Evolutionary conservation across 2,888 invertebrate genomes (phyloP).

Genomic region (Lissocephala sabroskyi): DNA sequence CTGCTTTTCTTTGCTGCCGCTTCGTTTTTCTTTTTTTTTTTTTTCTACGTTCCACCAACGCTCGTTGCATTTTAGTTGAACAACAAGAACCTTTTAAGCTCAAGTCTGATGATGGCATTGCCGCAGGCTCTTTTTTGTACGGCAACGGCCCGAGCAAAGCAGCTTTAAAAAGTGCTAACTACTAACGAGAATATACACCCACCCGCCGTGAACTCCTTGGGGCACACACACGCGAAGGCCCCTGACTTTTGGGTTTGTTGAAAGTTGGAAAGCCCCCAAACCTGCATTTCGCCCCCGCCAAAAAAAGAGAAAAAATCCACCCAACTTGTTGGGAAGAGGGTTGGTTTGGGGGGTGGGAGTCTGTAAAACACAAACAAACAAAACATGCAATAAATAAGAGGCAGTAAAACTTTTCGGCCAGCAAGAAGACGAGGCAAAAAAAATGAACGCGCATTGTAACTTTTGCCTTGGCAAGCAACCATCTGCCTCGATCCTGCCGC

Average conservation of each 20-base stretch:
- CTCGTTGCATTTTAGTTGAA: too few relatives aligned
- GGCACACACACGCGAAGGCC: neutral
- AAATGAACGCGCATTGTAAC: constrained; percentile 32
- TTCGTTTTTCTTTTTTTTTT: too few relatives aligned
- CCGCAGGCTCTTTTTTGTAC: too few relatives aligned
- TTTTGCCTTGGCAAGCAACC: constrained; percentile 28
- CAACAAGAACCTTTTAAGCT: too few relatives aligned
- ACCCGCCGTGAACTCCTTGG: neutral
- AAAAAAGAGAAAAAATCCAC: neutral
- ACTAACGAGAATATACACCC: neutral
- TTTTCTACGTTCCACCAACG: too few relatives aligned
- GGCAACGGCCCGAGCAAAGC: too few relatives aligned
- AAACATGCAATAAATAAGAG: neutral
- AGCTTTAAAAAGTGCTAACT: neutral
- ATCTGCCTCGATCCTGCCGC: too few relatives aligned
- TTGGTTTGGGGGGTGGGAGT: too few relatives aligned
- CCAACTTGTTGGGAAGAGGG: too few relatives aligned
- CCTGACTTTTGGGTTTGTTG: neutral
- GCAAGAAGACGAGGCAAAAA: neutral
- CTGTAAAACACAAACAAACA: neutral
- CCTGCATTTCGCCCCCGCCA: neutral
- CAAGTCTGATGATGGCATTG: too few relatives aligned
- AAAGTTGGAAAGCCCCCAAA: neutral
- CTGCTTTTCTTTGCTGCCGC: too few relatives aligned
- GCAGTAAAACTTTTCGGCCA: neutral